phyloP scores from a whole-genome alignment of 2,888 invertebrate species.

The Heliconius charithonia region DNA sequence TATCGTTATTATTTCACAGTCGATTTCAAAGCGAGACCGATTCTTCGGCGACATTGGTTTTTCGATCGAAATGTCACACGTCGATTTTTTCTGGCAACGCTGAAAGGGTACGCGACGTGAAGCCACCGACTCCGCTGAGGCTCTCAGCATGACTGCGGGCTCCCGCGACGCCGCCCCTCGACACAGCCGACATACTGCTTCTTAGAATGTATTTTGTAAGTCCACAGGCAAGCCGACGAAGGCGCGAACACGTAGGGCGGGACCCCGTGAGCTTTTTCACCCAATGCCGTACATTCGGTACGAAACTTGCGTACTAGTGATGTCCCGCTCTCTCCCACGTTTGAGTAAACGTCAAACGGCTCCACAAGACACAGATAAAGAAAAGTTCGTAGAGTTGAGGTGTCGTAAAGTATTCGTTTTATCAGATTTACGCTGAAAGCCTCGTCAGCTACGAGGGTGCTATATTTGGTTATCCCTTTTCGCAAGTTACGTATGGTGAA shows the following conservation, averaged over 20 bases:
- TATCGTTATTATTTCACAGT: slow-evolving; percentile 59
- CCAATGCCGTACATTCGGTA: slow-evolving; percentile 66
- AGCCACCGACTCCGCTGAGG: slow-evolving; percentile 80
- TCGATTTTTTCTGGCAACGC: slow-evolving; percentile 72
- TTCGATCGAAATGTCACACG: slow-evolving; percentile 70
- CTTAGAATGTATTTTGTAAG: slow-evolving; percentile 73
- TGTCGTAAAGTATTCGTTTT: slow-evolving; percentile 80
- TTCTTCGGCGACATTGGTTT: slow-evolving; percentile 65
- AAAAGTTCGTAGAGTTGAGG: slow-evolving; percentile 78
- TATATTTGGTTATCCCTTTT: slow-evolving; percentile 62
- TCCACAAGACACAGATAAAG: slow-evolving; percentile 58
- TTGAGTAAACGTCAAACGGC: slow-evolving; percentile 51
- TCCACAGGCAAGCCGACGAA: slow-evolving; percentile 60
- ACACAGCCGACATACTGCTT: slow-evolving; percentile 78
- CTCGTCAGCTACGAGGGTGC: slow-evolving; percentile 78
- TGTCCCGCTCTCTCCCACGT: slow-evolving; percentile 59
- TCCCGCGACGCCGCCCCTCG: slow-evolving; percentile 82
- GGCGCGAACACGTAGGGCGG: slow-evolving; percentile 79
- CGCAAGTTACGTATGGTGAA: slow-evolving; percentile 28
- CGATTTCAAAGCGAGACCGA: slow-evolving; percentile 53
- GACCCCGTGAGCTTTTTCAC: slow-evolving; percentile 71
- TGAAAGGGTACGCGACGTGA: slow-evolving; percentile 78
- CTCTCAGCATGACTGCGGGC: slow-evolving; percentile 83
- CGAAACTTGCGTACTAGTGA: slow-evolving; percentile 49
- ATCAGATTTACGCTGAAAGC: slow-evolving; percentile 84